Conservation (phyloP, 1,140 invertebrate species). For the Magallana gigas region DNA sequence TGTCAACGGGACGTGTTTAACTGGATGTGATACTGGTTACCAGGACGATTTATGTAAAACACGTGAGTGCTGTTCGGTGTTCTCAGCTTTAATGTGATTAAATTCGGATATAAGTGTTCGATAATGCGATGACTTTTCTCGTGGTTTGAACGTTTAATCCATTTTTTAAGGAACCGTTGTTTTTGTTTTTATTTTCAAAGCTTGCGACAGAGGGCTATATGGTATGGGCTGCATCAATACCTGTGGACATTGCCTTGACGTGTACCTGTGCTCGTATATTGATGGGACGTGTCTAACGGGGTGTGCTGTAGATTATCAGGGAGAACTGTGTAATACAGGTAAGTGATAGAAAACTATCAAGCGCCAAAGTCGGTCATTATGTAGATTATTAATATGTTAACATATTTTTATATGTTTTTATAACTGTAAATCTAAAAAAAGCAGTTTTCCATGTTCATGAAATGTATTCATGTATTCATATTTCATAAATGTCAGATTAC, state of each 20-base stretch:
- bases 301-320: not conserved
- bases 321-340: not conserved
- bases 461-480: not conserved
- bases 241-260: not conserved
- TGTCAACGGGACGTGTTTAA: not conserved
- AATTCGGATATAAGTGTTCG: not conserved
- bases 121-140: not conserved
- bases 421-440: not conserved
- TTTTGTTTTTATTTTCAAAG: not conserved
- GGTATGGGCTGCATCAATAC: not conserved
- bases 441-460: not conserved
- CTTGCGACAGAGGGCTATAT: not conserved
- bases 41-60: not conserved
- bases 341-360: not conserved
- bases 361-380: not conserved
- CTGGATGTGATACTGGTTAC: not conserved
- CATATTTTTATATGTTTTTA: not conserved
- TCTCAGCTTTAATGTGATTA: not conserved
- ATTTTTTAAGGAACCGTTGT: not conserved
- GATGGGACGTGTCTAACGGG: not conserved
- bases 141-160: not conserved
- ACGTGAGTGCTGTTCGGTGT: not conserved
- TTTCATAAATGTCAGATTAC: not conserved
- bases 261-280: not conserved
- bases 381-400: not conserved